Evolutionary conservation across 64 coral and sea anemone genomes (phyloP), one percentile per base, ranked within the genome.

Genomic region (Montipora capricornis): DNA sequence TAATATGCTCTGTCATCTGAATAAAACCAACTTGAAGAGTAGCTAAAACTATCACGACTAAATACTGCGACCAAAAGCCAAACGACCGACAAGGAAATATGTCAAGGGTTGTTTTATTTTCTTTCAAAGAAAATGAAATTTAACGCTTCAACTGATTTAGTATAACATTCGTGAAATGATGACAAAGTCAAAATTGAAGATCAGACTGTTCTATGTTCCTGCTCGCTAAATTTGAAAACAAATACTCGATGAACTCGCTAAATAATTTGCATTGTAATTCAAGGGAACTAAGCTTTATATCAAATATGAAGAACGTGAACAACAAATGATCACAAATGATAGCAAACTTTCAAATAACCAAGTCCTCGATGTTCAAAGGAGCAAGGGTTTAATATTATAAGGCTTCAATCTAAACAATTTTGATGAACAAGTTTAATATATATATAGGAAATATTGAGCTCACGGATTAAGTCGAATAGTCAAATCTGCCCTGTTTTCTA

Each of bases 91-190:
- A 57, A 57, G 53, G 11, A 11, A 11, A 57, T 8, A 57, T 8
- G 53, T 11, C 53, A 57, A 8, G 53, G 53, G 53, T 8, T 57
- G 6, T 8, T 57, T 57, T 8, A 57, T 57, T 16, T 74, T 20
- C 3, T 80, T n/a, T 57, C 48, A 80, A 9, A 80, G 19, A 80
- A 49, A 49, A 82, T 58, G 79, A 82, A 51, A 82, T 50, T 19
- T 80, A 67, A 13, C 20, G 68, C 20, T 20, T 71, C 4, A 71
- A 71, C 19, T 71, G 3, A 24, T n/a, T 71, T 24, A 6, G 5
- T 71, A 71, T 4, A 71, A 7, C 8, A 24, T 71, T 29, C 68
- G 20, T 71, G 68, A 71, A 71, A 71, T 71, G 17, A 22, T 19
- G 20, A 20, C 37, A 37, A 37, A 2, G 1, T 37, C 37, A 37